Base-by-base conservation (phyloP, 2,797 vertebrate species). In the Brotogeris chrysoptera region DNA sequence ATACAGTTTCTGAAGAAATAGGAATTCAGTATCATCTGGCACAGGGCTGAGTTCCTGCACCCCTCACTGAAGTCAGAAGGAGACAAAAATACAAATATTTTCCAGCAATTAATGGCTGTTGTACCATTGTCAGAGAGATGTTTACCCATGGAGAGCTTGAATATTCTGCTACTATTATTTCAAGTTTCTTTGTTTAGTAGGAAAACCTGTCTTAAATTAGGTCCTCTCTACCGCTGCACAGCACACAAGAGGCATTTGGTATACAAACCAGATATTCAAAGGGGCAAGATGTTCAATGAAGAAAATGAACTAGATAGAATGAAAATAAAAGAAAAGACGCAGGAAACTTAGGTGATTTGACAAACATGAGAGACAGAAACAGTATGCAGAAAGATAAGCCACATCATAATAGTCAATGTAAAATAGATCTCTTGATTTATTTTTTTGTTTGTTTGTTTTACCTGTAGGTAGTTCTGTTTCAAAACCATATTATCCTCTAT, bases 221-320 rank as follows among this genome's bases (percentile, higher is more conserved):
- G 11, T 70, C 2, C 3, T 50, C 14, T 43, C 30, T 6, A 4
- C 34, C 2, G 11, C 13, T 2, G 1, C n/a, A 39, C 2, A 28
- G 5, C 2, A 0, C 3, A 5, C 13, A 65, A 20, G 5, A n/a
- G 3, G 0, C 43, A 43, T 47, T 53, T 49, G 17, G 15, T 32
- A 73, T 13, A 4, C 19, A 70, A 73, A n/a, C 55, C 1, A 90
- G 13, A 73, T 44, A 66, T 66, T 82, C 10, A 85, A 63, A 76
- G 66, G 8, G 63, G 21, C 5, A 52, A 39, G 28, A 8, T 44
- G 24, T 59, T 85, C 14, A 19, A 0, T 18, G 19, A 80, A 85
- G 20, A 16, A 86, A 78, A 77, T 55, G 0, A 55, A 28, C 10
- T 55, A 47, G 5, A 25, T 20, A 68, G 18, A 82, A 66, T 10